phyloP scores from a whole-genome alignment of 2,797 vertebrate species.

The Darevskia mixta region DNA sequence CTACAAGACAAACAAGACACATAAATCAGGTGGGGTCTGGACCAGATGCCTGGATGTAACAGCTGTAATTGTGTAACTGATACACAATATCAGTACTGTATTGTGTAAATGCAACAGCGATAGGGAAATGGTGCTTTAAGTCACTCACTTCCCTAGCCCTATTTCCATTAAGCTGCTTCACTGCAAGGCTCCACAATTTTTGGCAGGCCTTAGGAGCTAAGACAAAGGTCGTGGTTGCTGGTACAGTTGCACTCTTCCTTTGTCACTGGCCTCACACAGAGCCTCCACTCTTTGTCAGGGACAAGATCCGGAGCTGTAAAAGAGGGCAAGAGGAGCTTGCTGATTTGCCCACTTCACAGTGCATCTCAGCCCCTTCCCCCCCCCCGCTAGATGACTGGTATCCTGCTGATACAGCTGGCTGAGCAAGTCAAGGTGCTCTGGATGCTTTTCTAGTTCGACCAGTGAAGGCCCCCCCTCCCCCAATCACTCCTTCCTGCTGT shows the following conservation, averaged over 20 bases:
- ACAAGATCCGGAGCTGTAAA: background rate
- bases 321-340: background rate
- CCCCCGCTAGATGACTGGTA: too few relatives aligned
- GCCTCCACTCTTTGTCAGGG: too few relatives aligned
- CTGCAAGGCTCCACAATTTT: background rate
- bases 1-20: fast-evolving
- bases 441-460: too few relatives aligned
- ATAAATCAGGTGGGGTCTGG: background rate
- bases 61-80: background rate
- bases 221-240: background rate
- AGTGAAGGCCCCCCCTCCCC: too few relatives aligned
- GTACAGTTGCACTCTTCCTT: background rate
- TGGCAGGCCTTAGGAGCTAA: background rate
- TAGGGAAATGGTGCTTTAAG: background rate
- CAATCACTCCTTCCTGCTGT: too few relatives aligned
- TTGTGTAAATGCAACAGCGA: fast-evolving
- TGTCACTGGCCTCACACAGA: background rate
- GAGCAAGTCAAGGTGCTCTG: too few relatives aligned
- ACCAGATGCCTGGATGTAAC: background rate
- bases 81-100: constrained; percentile 6
- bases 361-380: background rate
- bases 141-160: background rate
- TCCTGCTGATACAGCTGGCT: too few relatives aligned
- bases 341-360: background rate
- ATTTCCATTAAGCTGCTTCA: background rate